phyloP scores from a whole-genome alignment of 2,888 invertebrate species.

The Eurois occulta region DNA sequence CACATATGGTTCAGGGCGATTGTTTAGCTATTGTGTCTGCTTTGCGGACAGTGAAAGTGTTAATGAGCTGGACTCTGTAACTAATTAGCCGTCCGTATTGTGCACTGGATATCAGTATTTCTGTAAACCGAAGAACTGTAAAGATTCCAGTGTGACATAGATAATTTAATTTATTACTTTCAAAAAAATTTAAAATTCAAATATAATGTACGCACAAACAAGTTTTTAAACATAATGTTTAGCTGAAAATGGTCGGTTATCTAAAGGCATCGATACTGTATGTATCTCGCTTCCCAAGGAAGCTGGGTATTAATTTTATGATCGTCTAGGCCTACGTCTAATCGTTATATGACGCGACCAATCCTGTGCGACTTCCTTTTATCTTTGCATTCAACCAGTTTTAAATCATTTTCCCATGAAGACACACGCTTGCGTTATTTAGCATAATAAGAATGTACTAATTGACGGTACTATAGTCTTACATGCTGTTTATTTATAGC shows the following conservation, averaged over 20 bases:
- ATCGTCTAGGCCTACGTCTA: constrained; percentile 43
- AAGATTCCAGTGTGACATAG: neutral
- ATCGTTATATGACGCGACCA: constrained; percentile 60
- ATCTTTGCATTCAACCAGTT: constrained; percentile 42
- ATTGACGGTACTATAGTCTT: constrained; percentile 13
- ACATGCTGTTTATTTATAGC: neutral
- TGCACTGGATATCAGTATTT: neutral
- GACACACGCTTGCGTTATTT: constrained; percentile 33
- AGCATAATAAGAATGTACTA: constrained; percentile 35
- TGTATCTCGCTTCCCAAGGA: constrained; percentile 59
- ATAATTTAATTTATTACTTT: constrained; percentile 12
- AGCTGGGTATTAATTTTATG: constrained; percentile 62
- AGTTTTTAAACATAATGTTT: constrained; percentile 29
- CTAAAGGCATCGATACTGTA: constrained; percentile 19
- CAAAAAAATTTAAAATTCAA: constrained; percentile 7
- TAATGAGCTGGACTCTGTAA: no score
- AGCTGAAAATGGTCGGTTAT: constrained; percentile 6
- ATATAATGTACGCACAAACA: constrained; percentile 11
- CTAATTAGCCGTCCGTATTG: no score
- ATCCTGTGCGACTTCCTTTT: constrained; percentile 63
- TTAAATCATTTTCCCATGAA: constrained; percentile 65
- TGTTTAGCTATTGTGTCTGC: no score
- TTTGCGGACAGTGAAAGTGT: no score
- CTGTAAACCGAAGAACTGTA: neutral
- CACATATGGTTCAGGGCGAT: no score